Percentiles rank a stretch among this genome's conserved stretches.
These are phyloP conservation scores for Girardinichthys multiradiatus DNA, from an alignment of 2,113 vertebrate genomes.

Conservation along the genomic window DNA sequence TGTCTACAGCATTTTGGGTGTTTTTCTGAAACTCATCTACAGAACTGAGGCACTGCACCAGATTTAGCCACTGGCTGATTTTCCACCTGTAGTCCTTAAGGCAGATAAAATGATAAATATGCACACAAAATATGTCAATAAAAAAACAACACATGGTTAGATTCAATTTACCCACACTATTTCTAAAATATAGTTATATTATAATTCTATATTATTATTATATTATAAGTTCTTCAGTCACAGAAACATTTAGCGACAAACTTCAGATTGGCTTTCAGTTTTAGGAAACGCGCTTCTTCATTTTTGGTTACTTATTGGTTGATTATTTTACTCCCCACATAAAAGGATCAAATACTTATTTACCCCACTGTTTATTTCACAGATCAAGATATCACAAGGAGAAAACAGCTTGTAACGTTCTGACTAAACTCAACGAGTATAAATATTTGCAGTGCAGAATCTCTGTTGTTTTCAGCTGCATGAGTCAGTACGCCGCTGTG, in stretches of 20 bases:
- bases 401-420: constrained; percentile 3
- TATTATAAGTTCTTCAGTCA: too few species aligned
- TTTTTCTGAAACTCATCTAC: neutral
- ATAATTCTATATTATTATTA: too few species aligned
- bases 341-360: constrained; percentile 1
- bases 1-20: too few species aligned
- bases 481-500: constrained; percentile 15
- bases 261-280: too few species aligned
- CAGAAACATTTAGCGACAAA: too few species aligned
- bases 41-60: neutral
- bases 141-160: neutral
- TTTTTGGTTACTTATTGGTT: neutral
- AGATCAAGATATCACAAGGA: neutral
- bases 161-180: neutral
- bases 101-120: neutral
- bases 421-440: neutral
- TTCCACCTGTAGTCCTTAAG: neutral
- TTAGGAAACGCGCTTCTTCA: too few species aligned
- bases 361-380: neutral
- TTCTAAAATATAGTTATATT: too few species aligned
- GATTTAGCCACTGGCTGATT: neutral
- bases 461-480: neutral
- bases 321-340: neutral
- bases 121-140: neutral
- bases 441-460: neutral